Evolutionary conservation across 2,888 invertebrate genomes (phyloP), one percentile per base, ranked within the genome.

Genomic region (Julus scanicus): DNA sequence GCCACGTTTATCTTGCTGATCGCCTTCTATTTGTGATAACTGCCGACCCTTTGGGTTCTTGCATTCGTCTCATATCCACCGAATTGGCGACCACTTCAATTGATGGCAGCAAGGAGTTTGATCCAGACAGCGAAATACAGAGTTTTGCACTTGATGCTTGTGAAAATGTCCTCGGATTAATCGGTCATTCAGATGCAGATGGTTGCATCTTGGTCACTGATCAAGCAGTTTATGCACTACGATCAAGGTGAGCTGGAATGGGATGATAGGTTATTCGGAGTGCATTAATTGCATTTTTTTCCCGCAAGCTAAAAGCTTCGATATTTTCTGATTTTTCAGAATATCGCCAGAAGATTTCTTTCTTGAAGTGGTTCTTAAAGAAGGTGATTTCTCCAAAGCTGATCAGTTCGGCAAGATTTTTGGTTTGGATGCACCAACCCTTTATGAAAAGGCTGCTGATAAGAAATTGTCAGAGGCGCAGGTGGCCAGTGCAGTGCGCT

Each of bases 371-470:
- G 93, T 94, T 88, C 92, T 94, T 71, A 93, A 93, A 90, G 93
- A 93, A 86, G 93, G 93, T 89, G 93, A 94, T 90, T 91, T 94
- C 9, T 93, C 93, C 84, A 93, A 93, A 90, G 94, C 95, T 9
- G 94, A 94, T 90, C 93, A 93, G 90, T 91, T 95, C 80, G 94
- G 94, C 0, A 92, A 93, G 86, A 93, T 94, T 87, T 94, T 94
- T 91, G 94, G 94, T 86, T 92, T 95, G 88, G 94, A 95, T 90
- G 92, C 95, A 86, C 94, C 95, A 88, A 92, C 95, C 87, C 93
- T 97, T 90, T 92, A 92, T 89, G 96, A 96, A 91, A 94, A 95
- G 90, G 96, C 97, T 49, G 97, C 97, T 0, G 97, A 97, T 92
- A 94, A 96, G 92, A 94, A 96, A 91, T 93, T 98, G 91, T 94